Evolutionary conservation across 2,113 vertebrate genomes (phyloP).

Genomic region (Bombycilla garrulus): DNA sequence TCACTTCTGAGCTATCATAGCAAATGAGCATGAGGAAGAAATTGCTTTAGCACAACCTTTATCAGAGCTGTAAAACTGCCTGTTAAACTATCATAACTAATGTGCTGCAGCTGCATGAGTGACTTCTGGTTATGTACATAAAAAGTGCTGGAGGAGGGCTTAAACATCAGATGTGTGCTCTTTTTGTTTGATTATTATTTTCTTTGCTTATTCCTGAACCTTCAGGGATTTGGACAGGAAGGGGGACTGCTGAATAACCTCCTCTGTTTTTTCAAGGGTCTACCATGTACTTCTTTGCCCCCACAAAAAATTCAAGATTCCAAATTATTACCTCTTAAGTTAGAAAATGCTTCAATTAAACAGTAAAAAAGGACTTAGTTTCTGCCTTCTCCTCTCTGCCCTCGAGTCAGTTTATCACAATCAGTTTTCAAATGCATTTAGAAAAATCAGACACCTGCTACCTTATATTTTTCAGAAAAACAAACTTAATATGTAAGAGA

Average conservation of each 20-base stretch:
- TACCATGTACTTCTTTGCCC: neutral
- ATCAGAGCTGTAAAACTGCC: slow-evolving; percentile 65
- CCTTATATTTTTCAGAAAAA: neutral
- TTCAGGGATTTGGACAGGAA: slow-evolving; percentile 5
- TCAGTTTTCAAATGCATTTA: neutral
- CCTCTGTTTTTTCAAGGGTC: neutral
- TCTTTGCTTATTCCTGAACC: slow-evolving; percentile 45
- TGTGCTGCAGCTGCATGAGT: slow-evolving; percentile 72
- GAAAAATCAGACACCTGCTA: neutral
- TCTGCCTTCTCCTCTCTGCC: neutral
- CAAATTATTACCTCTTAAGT: neutral
- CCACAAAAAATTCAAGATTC: neutral
- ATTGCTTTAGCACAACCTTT: slow-evolving; percentile 45
- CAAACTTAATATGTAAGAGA: neutral
- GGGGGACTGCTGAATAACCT: slow-evolving; percentile 22
- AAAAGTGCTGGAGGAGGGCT: slow-evolving; percentile 69
- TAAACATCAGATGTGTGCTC: slow-evolving; percentile 38
- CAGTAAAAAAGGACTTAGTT: neutral
- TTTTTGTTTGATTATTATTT: slow-evolving; percentile 47
- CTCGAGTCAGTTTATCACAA: neutral
- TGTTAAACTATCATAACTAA: slow-evolving; percentile 78
- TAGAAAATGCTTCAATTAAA: neutral
- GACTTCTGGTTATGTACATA: slow-evolving; percentile 75
- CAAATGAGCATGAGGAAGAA: slow-evolving; percentile 56
- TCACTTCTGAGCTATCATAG: slow-evolving; percentile 62